Evolutionary conservation across 2,797 vertebrate genomes (phyloP).

Genomic region (Botia kubotai): DNA sequence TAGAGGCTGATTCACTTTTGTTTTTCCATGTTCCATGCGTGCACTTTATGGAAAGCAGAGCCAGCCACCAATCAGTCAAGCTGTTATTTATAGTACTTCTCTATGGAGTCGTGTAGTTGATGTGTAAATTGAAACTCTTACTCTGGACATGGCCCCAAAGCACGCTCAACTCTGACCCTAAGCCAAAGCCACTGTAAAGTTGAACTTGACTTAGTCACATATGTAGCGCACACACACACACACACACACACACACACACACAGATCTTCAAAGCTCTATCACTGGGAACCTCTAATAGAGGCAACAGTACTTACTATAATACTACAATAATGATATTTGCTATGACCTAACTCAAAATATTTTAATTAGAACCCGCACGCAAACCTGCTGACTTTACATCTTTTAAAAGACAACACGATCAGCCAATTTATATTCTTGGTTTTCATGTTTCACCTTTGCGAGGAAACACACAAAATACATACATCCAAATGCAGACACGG

Average conservation of each 20-base stretch:
- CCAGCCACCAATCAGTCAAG: conserved; percentile 71
- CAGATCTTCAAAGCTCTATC: neutral
- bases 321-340: neutral
- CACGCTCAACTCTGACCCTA: conserved; percentile 74
- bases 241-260: conserved; percentile 11
- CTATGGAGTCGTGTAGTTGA: conserved; percentile 68
- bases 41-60: conserved; percentile 65
- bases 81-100: conserved; percentile 76
- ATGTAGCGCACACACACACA: conserved; percentile 18
- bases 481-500: neutral
- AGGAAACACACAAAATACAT: neutral
- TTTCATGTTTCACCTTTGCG: too few relatives aligned
- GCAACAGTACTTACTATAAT: neutral
- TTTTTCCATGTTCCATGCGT: conserved; percentile 69
- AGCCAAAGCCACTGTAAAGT: conserved; percentile 62
- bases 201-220: conserved; percentile 69
- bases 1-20: conserved; percentile 23
- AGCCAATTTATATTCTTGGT: too few relatives aligned
- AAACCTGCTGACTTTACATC: neutral
- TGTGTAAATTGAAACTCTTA: conserved; percentile 75
- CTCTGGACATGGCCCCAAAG: conserved; percentile 73
- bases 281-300: neutral
- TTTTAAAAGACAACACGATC: neutral
- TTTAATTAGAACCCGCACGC: neutral
- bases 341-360: neutral